Evolutionary conservation across 2,113 vertebrate species (phyloP), one percentile per base, ranked within the genome.

Genomic region (Dipodomys merriami): DNA sequence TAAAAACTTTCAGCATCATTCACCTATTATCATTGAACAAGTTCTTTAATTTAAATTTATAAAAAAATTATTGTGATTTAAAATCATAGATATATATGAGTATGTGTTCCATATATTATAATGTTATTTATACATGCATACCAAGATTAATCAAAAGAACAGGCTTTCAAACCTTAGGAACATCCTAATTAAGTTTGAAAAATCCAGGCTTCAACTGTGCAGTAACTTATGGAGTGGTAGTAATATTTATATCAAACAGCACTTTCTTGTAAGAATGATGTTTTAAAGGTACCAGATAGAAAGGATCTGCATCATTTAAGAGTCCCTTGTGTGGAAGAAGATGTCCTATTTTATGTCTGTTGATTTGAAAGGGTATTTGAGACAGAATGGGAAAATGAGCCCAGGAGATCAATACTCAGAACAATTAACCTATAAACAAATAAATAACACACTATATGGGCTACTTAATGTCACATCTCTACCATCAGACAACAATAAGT

Each of bases 361-460:
- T 95, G 91, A 88, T 96, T 93, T 96, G 95, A 95, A 96, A 96
- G 90, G 69, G 53, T 91, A 82, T 95, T 95, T 95, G 93, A 94
- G 79, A 87, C 90, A 90, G 87, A 88, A 94, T 86, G 67, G 35
- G 67, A 80, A 97, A 95, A 95, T 94, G 93, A 90, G 88, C 83
- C 91, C 94, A 60, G 30, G 93, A 95, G 94, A 97, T 97, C 94
- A 94, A 96, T 96, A 96, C 93, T 93, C 94, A 90, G 85, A 95
- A 93, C 93, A 96, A 96, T 97, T 96, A 97, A 93, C 91, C 96
- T 95, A 95, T 95, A 96, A 97, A 93, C 93, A 96, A 95, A 97
- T 97, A 97, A 96, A 97, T 95, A 96, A 93, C 85, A 81, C 60
- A 65, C 87, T 83, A 90, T 87, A 95, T 93, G 79, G 74, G 93